phyloP scores from a whole-genome alignment of 1,140 invertebrate species.

The Drosophila pruinosa region DNA sequence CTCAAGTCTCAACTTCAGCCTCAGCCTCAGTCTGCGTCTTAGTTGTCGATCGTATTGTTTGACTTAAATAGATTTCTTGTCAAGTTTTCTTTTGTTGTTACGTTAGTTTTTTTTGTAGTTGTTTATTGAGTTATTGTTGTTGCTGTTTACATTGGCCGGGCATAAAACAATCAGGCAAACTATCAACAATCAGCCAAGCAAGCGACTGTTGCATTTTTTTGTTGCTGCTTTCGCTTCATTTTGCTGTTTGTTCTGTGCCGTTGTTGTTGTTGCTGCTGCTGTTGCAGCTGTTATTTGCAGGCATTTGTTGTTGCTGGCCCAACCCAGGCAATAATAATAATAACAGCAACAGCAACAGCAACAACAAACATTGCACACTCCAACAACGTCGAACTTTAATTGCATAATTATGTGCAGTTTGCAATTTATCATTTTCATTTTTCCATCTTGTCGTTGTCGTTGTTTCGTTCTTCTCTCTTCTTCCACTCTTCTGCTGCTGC shows the following conservation, averaged over 20 bases:
- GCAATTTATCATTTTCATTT: slow-evolving; percentile 83
- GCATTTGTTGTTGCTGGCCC: slow-evolving; percentile 43
- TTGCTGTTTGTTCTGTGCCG: slow-evolving; percentile 16
- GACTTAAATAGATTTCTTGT: slow-evolving; percentile 41
- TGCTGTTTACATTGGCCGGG: slow-evolving; percentile 37
- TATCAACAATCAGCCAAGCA: slow-evolving; percentile 24
- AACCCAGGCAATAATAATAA: slow-evolving; percentile 70
- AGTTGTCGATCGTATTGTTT: slow-evolving; percentile 4
- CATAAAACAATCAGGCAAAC: slow-evolving; percentile 42
- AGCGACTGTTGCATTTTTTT: slow-evolving; percentile 46
- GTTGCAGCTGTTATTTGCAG: slow-evolving; percentile 30
- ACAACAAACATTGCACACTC: slow-evolving; percentile 14
- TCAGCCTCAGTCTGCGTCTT: too few relatives aligned
- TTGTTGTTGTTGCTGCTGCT: slow-evolving; percentile 18
- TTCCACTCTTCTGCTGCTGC: background rate
- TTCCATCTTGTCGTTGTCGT: slow-evolving; percentile 69
- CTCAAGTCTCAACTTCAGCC: too few relatives aligned
- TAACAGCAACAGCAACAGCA: slow-evolving; percentile 48
- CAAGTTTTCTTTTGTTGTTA: slow-evolving; percentile 8
- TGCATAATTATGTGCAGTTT: slow-evolving; percentile 83
- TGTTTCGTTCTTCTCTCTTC: slow-evolving; percentile 25
- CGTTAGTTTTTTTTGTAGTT: background rate
- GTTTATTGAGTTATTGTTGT: slow-evolving; percentile 7
- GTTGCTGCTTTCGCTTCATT: background rate
- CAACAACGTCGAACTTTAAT: slow-evolving; percentile 82